phyloP scores from a whole-genome alignment of 2,797 vertebrate species.

The Chromis chromis region DNA sequence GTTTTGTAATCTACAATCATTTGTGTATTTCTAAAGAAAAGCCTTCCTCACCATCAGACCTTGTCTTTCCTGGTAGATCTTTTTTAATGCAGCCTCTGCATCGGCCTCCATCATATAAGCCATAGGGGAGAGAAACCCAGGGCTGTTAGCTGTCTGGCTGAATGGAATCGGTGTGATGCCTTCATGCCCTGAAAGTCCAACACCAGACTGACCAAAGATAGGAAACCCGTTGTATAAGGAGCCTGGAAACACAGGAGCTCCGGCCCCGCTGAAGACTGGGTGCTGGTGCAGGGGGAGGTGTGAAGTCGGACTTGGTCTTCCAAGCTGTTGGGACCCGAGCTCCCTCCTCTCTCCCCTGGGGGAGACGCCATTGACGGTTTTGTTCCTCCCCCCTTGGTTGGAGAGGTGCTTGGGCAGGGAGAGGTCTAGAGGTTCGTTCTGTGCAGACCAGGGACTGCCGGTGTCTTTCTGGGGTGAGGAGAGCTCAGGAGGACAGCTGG shows the following conservation, averaged over 20 bases:
- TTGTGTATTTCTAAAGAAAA: neutral
- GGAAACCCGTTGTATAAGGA: constrained; percentile 77
- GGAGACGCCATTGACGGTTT: constrained; percentile 65
- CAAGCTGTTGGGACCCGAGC: constrained; percentile 47
- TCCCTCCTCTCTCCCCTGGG: constrained; percentile 66
- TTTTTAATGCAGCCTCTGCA: constrained; percentile 77
- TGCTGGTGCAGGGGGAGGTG: constrained; percentile 69
- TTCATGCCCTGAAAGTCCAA: constrained; percentile 75
- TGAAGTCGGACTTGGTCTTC: constrained; percentile 66
- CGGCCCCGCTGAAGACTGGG: constrained; percentile 55
- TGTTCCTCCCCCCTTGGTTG: constrained; percentile 46
- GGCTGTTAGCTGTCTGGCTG: constrained; percentile 59
- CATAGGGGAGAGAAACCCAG: constrained; percentile 81
- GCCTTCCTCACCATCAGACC: constrained; percentile 77
- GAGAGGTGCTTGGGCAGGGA: constrained; percentile 81
- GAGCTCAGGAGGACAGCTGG: constrained; percentile 61
- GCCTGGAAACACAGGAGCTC: constrained; percentile 67
- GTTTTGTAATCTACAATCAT: neutral
- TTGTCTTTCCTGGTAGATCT: constrained; percentile 83
- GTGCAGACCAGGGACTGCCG: constrained; percentile 63
- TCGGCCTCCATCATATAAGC: constrained; percentile 83
- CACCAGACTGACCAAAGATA: constrained; percentile 72
- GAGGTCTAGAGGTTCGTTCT: constrained; percentile 86
- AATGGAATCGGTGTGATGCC: constrained; percentile 73
- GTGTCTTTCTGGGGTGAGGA: constrained; percentile 58